These are phyloP conservation scores for Antigone vipio DNA, from an alignment of 2,113 vertebrate species.

Conservation along the genomic window DNA sequence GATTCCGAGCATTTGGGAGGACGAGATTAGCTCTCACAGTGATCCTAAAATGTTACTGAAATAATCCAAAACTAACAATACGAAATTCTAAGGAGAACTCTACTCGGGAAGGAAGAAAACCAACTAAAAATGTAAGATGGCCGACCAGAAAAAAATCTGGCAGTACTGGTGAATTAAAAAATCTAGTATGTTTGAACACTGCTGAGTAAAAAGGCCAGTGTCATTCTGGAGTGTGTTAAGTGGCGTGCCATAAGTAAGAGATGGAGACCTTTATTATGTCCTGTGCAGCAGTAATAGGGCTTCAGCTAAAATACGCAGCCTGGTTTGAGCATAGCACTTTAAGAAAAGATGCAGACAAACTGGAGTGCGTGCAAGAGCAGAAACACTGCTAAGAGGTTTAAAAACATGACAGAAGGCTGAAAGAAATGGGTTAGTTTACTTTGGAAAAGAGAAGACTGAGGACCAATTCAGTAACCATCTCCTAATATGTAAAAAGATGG, in stretches of 20 bases:
- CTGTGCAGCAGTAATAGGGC: not conserved
- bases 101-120: not conserved
- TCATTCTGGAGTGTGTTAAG: not conserved
- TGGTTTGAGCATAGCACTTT: not conserved
- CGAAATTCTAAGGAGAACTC: not conserved
- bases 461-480: not conserved
- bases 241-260: not conserved
- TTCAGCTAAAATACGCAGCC: not conserved
- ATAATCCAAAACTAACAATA: not conserved
- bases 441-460: not conserved
- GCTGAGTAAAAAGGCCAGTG: not conserved
- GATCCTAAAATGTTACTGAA: not conserved
- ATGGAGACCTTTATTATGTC: not conserved
- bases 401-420: not conserved
- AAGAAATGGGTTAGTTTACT: not conserved
- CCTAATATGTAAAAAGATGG: not conserved
- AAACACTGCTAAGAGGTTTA: not conserved
- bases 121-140: not conserved
- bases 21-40: not conserved
- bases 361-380: not conserved
- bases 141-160: not conserved
- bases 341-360: not conserved
- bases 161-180: not conserved
- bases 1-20: not conserved
- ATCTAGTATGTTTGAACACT: not conserved